Base-by-base conservation (phyloP, 2,113 vertebrate species). In the Myrmecobius fasciatus region DNA sequence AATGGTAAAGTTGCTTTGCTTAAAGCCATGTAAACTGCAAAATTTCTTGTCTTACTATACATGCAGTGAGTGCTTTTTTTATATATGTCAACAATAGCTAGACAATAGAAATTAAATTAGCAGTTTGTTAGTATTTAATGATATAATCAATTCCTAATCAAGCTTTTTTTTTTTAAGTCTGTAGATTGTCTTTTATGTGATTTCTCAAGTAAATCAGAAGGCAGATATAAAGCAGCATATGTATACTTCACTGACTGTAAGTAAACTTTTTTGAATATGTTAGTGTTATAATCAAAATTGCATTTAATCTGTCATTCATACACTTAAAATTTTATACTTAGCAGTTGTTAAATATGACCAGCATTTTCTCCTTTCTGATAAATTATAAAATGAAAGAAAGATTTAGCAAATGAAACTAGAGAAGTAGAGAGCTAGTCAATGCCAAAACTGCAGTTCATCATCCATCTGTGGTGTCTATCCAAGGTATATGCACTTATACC, bases 221-320 rank as follows among this genome's bases (percentile, higher is more conserved):
- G 99, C 96, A 99, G 99, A 97, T 99, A 99, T 95, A 99, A 99
- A 98, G 98, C 99, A 95, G 99, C 99, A 0, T 99, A 99, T 25
- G 98, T 99, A 95, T 99, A 99, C 98, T 99, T 99, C 98, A 99
- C 99, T 91, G 99, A 99, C 98, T 99, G 99, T 99, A 98, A 99
- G 99, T 99, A 97, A 54, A 48, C 89, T 97, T 92, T 97, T 88
- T 93, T 67, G 54, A 93, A 28, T 95, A 48, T 53, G 89, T 95
- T 54, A 8, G 0, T 95, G n/a, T 53, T 67, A 43, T 94, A 94
- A 94, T 89, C 26, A 53, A 94, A 22, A 54, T 93, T 95, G 1
- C 95, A 25, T 93, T 2, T 91, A n/a, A 2, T 24, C 91, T 43
- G 89, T 0, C 91, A n/a, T 52, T 93, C 52, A 5, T 67, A 8